A percentile compares a stretch with the other conserved stretches of the same genome.
phyloP scores from a whole-genome alignment of 2,797 vertebrate species.

The Danio kyathit region DNA sequence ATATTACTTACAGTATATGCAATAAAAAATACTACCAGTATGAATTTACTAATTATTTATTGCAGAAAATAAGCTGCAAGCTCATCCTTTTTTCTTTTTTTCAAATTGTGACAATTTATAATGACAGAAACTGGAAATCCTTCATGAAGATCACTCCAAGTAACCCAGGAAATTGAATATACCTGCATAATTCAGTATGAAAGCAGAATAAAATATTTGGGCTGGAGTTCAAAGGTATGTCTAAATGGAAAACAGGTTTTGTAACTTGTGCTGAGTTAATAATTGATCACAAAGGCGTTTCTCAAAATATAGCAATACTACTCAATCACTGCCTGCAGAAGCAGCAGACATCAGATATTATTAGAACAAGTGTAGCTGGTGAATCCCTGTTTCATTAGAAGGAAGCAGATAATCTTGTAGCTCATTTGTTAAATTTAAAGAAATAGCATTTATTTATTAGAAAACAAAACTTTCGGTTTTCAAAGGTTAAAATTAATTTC shows the following conservation, averaged over 20 bases:
- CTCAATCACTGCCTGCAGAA: not conserved
- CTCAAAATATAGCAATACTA: constrained; percentile 35
- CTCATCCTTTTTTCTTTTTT: no score
- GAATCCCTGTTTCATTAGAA: constrained; percentile 26
- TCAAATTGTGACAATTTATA: no score
- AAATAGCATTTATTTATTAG: not conserved
- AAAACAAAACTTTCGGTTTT: no score
- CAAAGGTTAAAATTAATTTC: not conserved
- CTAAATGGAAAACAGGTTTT: constrained; percentile 13
- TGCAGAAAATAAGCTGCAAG: no score
- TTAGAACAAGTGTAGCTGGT: constrained; percentile 53
- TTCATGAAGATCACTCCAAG: not conserved
- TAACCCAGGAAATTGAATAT: not conserved
- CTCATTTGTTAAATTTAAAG: not conserved
- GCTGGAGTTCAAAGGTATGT: constrained; percentile 1
- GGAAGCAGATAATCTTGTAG: constrained; percentile 8
- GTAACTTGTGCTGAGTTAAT: constrained; percentile 38
- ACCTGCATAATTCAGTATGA: not conserved
- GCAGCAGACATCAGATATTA: constrained; percentile 41
- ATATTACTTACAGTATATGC: no score
- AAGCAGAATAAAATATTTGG: not conserved
- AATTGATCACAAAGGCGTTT: not conserved
- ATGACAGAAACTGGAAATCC: no score
- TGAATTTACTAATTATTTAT: no score
- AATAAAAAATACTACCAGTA: no score